phyloP scores from a whole-genome alignment of 2,797 vertebrate genomes.

The Gallirallus australis region DNA sequence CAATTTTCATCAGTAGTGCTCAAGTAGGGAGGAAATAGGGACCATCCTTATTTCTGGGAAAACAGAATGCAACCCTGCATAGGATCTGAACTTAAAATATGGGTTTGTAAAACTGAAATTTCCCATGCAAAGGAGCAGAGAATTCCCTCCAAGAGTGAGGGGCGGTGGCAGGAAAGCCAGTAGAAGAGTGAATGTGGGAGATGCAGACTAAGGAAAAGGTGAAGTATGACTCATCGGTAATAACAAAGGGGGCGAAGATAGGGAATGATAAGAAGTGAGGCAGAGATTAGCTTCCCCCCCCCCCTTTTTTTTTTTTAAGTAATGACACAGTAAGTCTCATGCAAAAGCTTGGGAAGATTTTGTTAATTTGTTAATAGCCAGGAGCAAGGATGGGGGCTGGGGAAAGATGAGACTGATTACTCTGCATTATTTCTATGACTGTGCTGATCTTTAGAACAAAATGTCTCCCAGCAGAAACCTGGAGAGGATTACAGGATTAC shows the following conservation, averaged over 20 bases:
- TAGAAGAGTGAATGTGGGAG: not conserved
- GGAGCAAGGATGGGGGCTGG: constrained; percentile 57
- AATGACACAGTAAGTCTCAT: constrained; percentile 45
- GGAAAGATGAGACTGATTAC: constrained; percentile 65
- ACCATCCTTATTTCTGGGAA: not conserved
- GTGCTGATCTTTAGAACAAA: constrained; percentile 75
- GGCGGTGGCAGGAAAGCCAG: not conserved
- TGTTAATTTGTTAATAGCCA: constrained; percentile 65
- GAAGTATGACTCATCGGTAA: constrained; percentile 42
- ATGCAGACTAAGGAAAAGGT: constrained; percentile 50
- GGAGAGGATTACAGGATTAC: constrained; percentile 59
- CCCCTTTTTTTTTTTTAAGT: not conserved
- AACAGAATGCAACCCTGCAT: not conserved
- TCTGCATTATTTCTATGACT: constrained; percentile 73
- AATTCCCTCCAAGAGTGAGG: not conserved
- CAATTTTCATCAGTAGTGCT: not conserved
- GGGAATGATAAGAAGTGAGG: constrained; percentile 45
- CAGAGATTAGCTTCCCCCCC: not conserved
- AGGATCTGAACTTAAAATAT: not conserved
- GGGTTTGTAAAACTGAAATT: not conserved
- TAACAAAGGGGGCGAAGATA: constrained; percentile 40
- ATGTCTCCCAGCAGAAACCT: constrained; percentile 70
- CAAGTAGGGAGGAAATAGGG: not conserved
- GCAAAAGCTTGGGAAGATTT: constrained; percentile 71
- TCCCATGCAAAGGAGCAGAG: not conserved